Percentiles rank a stretch among this genome's conserved stretches.
phyloP scores from a whole-genome alignment of 2,113 vertebrate genomes.

The Sapajus apella region DNA sequence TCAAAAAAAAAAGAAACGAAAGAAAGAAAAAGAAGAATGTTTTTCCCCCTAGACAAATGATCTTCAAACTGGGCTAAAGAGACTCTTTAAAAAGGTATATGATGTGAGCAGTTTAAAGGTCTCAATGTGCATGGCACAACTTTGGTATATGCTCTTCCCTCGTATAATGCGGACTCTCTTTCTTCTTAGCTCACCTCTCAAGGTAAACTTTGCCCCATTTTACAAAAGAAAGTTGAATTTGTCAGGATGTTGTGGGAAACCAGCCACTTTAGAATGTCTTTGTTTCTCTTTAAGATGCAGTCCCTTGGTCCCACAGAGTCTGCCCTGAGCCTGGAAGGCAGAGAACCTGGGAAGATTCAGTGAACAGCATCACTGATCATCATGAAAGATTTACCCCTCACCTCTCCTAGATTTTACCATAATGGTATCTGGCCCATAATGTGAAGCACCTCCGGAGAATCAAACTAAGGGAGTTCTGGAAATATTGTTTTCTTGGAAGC shows the following conservation, averaged over 20 bases:
- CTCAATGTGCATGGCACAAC: not conserved
- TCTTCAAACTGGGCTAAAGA: not conserved
- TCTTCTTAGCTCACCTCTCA: not conserved
- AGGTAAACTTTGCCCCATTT: not conserved
- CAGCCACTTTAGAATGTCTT: not conserved
- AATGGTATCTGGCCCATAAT: not conserved
- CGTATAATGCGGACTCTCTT: not conserved
- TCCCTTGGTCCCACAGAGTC: not conserved
- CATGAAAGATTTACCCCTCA: not conserved
- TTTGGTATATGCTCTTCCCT: not conserved
- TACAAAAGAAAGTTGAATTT: not conserved
- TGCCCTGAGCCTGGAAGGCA: not conserved
- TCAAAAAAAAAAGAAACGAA: too few relatives aligned
- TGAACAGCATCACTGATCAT: not conserved
- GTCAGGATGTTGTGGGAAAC: not conserved
- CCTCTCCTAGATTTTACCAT: not conserved
- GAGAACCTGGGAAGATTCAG: not conserved
- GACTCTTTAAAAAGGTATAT: not conserved
- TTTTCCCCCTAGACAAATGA: not conserved
- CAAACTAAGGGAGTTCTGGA: not conserved
- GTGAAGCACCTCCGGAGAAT: not conserved
- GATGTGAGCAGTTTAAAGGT: not conserved
- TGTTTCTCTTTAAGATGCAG: not conserved
- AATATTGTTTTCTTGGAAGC: not conserved
- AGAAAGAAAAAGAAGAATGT: not conserved